Conservation (phyloP, 2,888 invertebrate genomes). For the Endomychus coccineus region DNA sequence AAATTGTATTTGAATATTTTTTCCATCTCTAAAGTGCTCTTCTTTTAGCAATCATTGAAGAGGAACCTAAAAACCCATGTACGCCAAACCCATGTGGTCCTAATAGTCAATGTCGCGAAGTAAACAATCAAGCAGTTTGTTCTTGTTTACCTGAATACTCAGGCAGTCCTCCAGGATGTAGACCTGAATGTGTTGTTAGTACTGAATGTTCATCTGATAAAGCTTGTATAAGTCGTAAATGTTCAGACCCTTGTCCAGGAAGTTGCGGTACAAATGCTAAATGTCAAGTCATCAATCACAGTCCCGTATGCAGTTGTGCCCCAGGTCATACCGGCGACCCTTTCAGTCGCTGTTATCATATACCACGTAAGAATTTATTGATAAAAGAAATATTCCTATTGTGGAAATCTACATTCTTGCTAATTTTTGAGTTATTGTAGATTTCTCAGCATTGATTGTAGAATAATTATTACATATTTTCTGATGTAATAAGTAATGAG, state of each 20-base stretch:
- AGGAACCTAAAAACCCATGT: conserved; percentile 55
- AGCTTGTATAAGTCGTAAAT: conserved; percentile 73
- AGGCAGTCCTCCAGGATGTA: conserved; percentile 60
- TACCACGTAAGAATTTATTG: conserved; percentile 31
- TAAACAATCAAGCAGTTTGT: conserved; percentile 49
- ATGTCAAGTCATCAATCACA: conserved; percentile 71
- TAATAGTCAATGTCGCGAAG: conserved; percentile 67
- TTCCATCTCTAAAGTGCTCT: conserved; percentile 1
- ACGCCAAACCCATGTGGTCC: conserved; percentile 72
- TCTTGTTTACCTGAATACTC: conserved; percentile 41
- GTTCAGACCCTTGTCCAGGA: conserved; percentile 77
- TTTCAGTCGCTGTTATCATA: conserved; percentile 42
- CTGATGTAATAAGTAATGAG: no score
- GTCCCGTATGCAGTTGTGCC: conserved; percentile 53
- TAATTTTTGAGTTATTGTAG: no score
- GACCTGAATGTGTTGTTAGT: conserved; percentile 75
- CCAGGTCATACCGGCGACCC: conserved; percentile 55
- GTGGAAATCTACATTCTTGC: no score
- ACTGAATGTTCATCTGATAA: conserved; percentile 69
- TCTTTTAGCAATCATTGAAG: conserved; percentile 47
- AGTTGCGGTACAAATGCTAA: conserved; percentile 70
- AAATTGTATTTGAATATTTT: background rate
- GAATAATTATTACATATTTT: no score
- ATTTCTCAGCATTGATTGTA: no score
- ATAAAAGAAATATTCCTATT: no score